Base-by-base conservation (phyloP, 1,140 invertebrate species). In the Cyclargus thomasi region DNA sequence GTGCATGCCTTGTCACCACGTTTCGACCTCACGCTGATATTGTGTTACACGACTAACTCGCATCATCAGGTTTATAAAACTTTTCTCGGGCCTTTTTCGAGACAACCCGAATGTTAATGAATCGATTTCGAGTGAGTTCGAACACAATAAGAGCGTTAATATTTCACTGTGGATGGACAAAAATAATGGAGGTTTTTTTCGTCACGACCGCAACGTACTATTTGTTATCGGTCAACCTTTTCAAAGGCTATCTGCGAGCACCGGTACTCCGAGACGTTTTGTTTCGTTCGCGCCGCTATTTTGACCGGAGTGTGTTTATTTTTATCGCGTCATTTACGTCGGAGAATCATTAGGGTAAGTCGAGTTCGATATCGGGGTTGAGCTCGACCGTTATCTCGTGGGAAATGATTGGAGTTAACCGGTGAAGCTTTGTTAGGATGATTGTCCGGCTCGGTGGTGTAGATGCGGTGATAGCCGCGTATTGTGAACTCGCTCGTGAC, bases 371-470 rank as follows among this genome's bases (percentile, higher is more conserved):
- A 47, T 84, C 80, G 77, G 73, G 76, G 76, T 80, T 80, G 76
- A 79, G 77, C 77, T 69, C 74, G 81, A 88, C 88, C 88, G 88
- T 88, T 90, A 90, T 75, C 83, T 81, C 88, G 88, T 90, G 88
- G 88, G 88, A 90, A 90, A 86, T 84, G 81, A 86, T 85, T 85
- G 81, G 82, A 80, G 77, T 79, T 76, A 74, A 78, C 77, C 84
- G 79, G 79, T 75, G 81, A 80, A 79, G 80, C 85, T 88, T 90
- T 90, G 88, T 90, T 90, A 86, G 82, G 85, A 82, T 80, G 85
- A 90, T 86, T 88, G 88, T 90, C 86, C 88, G 86, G 81, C 76
- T 76, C 78, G 78, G 81, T 77, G 78, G 79, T 79, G 81, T 85
- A 88, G 86, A 88, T 88, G 82, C 73, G 73, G 73, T 83, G 88